phyloP scores from a whole-genome alignment of 2,113 vertebrate genomes.

The Brachypteracias leptosomus region DNA sequence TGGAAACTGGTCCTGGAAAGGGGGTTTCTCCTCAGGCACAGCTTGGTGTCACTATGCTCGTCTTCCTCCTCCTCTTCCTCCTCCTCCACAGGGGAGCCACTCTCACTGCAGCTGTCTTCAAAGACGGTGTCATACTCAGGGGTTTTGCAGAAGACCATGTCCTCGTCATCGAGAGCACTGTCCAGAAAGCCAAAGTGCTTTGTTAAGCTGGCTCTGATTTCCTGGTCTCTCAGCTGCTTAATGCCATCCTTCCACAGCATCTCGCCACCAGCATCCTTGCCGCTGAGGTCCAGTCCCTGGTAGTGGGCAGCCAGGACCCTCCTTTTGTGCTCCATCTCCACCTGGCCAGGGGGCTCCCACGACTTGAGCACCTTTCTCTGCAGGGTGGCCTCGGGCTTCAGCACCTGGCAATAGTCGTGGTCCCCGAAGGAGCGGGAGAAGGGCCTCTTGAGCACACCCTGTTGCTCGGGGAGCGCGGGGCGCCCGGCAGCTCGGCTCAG shows the following conservation, averaged over 20 bases:
- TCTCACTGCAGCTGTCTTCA: slow-evolving; percentile 80
- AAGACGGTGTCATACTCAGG: slow-evolving; percentile 75
- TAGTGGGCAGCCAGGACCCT: slow-evolving; percentile 44
- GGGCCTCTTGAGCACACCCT: slow-evolving; percentile 72
- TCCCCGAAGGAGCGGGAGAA: slow-evolving; percentile 87
- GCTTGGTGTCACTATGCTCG: slow-evolving; percentile 60
- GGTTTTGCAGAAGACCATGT: slow-evolving; percentile 71
- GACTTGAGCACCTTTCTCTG: slow-evolving; percentile 81
- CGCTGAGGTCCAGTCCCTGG: slow-evolving; percentile 68
- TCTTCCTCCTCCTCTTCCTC: slow-evolving; percentile 55
- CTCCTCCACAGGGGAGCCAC: slow-evolving; percentile 64
- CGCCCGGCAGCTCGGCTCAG: slow-evolving; percentile 78
- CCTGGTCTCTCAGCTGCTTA: slow-evolving; percentile 78
- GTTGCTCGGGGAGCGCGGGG: slow-evolving; percentile 49
- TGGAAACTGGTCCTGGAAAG: slow-evolving; percentile 67
- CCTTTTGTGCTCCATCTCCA: slow-evolving; percentile 66
- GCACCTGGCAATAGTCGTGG: slow-evolving; percentile 94
- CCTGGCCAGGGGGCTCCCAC: slow-evolving; percentile 66
- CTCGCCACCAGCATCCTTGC: slow-evolving; percentile 58
- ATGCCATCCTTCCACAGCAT: slow-evolving; percentile 55
- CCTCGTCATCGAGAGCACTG: slow-evolving; percentile 71
- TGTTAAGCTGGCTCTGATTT: slow-evolving; percentile 83
- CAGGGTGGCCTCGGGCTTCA: slow-evolving; percentile 70
- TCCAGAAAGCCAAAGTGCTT: slow-evolving; percentile 83
- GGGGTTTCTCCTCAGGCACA: slow-evolving; percentile 72